These are phyloP conservation scores for Lumbricus terrestris DNA, from an alignment of 2,888 invertebrate genomes.

Conservation along the genomic window DNA sequence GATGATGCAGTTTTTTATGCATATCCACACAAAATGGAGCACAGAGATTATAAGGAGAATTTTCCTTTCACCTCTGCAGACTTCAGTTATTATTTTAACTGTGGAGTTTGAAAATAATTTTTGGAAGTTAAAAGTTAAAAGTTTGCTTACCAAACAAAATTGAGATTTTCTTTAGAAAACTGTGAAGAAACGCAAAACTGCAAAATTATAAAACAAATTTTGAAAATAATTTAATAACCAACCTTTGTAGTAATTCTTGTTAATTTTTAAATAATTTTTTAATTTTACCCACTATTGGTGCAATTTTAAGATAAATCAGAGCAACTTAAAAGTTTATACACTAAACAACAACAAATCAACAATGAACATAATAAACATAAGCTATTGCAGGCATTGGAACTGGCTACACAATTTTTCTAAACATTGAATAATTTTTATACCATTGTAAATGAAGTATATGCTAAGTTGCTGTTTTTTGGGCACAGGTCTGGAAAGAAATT, in stretches of 20 bases:
- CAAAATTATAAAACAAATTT: too few relatives aligned
- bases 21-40: background rate
- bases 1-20: background rate
- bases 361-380: too few relatives aligned
- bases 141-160: background rate
- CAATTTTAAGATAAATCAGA: too few relatives aligned
- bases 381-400: background rate
- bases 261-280: too few relatives aligned
- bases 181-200: too few relatives aligned
- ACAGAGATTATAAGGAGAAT: background rate
- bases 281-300: too few relatives aligned
- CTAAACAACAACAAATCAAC: background rate
- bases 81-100: too few relatives aligned
- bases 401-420: background rate
- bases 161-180: too few relatives aligned
- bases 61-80: background rate
- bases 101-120: background rate
- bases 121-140: background rate
- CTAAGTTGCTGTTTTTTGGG: background rate
- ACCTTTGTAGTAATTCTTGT: too few relatives aligned
- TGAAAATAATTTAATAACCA: too few relatives aligned
- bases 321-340: too few relatives aligned
- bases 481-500: conserved; percentile 69
- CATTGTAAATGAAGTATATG: background rate
- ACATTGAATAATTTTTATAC: background rate